Evolutionary conservation across 2,888 invertebrate species (phyloP), one percentile per base, ranked within the genome.

Genomic region (Eristalis arbustorum): DNA sequence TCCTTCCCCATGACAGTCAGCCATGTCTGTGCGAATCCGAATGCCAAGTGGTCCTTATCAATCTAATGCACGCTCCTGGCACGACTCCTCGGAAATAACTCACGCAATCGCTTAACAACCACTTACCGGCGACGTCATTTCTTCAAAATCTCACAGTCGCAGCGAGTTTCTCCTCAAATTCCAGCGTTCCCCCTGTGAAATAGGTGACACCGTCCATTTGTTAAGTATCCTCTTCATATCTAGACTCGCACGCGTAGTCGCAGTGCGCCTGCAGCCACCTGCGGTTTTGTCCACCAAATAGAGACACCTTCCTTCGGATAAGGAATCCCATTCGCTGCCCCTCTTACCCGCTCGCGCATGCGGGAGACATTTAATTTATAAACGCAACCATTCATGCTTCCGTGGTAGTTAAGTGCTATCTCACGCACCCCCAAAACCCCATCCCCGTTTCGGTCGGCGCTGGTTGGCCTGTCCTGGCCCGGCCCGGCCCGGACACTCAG

Each of bases 361-460:
- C 62, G 31, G 71, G 80, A 66, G 71, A 80, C 80, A 80, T 71
- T 84, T 84, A 76, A 81, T 84, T 81, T 81, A 81, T 56, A 80
- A 81, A 81, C 72, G 78, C 71, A 75, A 83, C 87, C 74, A 78
- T 87, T 83, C 69, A 78, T 82, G 74, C 87, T 87, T 87, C 87
- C 87, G 78, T 40, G 62, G 83, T 72, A 87, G 83, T 83, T 83
- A 87, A 83, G 87, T 83, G 78, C 83, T 69, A 82, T 85, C 82
- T 73, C 85, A 85, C 85, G 82, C 85, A 85, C 82, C 85, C 85
- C 82, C 77, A 66, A 81, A 85, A 69, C 69, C 68, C 61, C 37
- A 63, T 37, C 59, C 76, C 68, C 77, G n/a, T n/a, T n/a, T n/a
- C n/a, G 18, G 49, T n/a, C 40, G 14, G 40, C 40, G 40, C 40